These are phyloP conservation scores for Drosophila obscura DNA, from an alignment of 1,140 invertebrate species.

Conservation along the genomic window DNA sequence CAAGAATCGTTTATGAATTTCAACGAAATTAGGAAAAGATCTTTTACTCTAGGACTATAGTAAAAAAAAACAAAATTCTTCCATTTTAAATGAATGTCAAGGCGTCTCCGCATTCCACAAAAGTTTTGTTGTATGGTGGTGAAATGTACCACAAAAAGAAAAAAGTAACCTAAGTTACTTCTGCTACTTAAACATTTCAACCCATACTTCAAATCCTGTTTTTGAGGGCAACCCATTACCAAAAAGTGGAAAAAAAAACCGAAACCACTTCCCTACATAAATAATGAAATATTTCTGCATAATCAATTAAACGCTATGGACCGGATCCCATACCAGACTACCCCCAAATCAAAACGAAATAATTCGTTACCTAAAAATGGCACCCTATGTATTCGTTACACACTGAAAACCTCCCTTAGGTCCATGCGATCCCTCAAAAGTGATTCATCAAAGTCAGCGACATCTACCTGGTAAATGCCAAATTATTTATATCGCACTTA, in stretches of 20 bases:
- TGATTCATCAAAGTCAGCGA: slow-evolving; percentile 71
- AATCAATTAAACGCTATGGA: slow-evolving; percentile 70
- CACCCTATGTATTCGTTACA: too few relatives aligned
- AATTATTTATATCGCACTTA: slow-evolving; percentile 81
- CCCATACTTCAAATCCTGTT: slow-evolving; percentile 5
- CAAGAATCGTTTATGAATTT: slow-evolving; percentile 42
- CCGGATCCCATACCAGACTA: slow-evolving; percentile 14
- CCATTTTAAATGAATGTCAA: too few relatives aligned
- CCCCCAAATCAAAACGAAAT: slow-evolving; percentile 8
- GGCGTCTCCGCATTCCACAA: too few relatives aligned
- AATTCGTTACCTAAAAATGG: too few relatives aligned
- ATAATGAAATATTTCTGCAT: slow-evolving; percentile 66
- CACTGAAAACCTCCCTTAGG: background rate
- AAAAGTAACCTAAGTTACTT: slow-evolving; percentile 24
- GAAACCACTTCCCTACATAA: slow-evolving; percentile 54
- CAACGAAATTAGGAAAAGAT: background rate
- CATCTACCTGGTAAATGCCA: slow-evolving; percentile 70
- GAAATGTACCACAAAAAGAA: slow-evolving; percentile 18
- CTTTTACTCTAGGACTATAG: too few relatives aligned
- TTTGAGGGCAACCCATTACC: slow-evolving; percentile 25
- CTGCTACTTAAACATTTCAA: slow-evolving; percentile 41
- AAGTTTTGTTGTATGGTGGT: too few relatives aligned
- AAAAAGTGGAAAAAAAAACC: slow-evolving; percentile 7
- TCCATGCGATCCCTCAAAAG: slow-evolving; percentile 21
- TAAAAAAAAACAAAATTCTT: too few relatives aligned